These are phyloP conservation scores for Calameuta pallipes DNA, from an alignment of 2,888 invertebrate genomes.

Conservation along the genomic window DNA sequence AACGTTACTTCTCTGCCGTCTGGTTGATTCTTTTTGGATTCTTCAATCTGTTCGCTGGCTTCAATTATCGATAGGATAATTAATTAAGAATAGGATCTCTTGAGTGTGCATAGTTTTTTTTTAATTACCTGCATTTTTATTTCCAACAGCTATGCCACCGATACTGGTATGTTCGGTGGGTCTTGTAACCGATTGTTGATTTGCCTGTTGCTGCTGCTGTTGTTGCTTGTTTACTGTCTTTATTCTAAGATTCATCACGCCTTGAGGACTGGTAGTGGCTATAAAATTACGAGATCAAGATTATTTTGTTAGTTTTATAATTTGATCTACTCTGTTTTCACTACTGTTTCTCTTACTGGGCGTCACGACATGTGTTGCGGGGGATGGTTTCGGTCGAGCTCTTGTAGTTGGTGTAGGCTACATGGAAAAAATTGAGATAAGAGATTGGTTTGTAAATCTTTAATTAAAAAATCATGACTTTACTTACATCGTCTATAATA, in stretches of 20 bases:
- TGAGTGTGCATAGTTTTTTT: neutral
- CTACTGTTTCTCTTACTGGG: slow-evolving; percentile 37
- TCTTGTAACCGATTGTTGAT: slow-evolving; percentile 66
- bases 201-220: slow-evolving; percentile 19
- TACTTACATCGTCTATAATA: slow-evolving; percentile 52
- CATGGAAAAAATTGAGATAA: neutral
- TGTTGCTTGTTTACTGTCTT: slow-evolving; percentile 43
- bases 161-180: slow-evolving; percentile 80
- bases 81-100: neutral
- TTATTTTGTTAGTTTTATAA: neutral
- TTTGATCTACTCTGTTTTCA: neutral
- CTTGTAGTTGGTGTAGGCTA: slow-evolving; percentile 13
- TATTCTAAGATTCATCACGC: slow-evolving; percentile 48
- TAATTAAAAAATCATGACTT: neutral
- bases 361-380: slow-evolving; percentile 45
- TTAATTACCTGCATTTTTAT: slow-evolving; percentile 51
- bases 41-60: slow-evolving; percentile 59
- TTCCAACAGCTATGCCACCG: slow-evolving; percentile 73
- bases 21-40: slow-evolving; percentile 74
- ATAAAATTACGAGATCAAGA: slow-evolving; percentile 10
- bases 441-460: slow-evolving; percentile 3
- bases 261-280: slow-evolving; percentile 50
- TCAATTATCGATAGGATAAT: slow-evolving; percentile 7
- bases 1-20: slow-evolving; percentile 81
- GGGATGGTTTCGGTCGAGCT: slow-evolving; percentile 34